Percentiles rank a stretch among this genome's conserved stretches.
Evolutionary conservation across 2,888 invertebrate genomes (phyloP).

Genomic region (Willowsia nigromaculata): DNA sequence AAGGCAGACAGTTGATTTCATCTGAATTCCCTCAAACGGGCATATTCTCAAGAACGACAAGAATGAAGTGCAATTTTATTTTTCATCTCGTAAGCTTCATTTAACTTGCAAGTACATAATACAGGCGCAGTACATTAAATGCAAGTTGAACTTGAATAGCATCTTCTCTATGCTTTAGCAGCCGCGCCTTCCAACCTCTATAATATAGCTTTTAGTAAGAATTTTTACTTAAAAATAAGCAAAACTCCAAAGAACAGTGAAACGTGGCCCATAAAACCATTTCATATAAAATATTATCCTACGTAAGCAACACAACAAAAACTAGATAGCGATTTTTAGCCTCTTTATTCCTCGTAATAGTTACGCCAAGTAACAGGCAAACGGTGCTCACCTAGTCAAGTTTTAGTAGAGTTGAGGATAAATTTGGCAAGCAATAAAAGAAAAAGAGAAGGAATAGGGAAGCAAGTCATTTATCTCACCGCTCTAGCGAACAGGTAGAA

Average conservation of each 20-base stretch:
- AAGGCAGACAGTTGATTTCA: neutral
- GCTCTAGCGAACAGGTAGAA: slow-evolving; percentile 56
- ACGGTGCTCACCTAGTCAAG: neutral
- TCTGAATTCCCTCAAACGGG: neutral
- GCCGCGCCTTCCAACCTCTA: no score
- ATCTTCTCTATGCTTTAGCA: slow-evolving; percentile 1
- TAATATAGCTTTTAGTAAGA: no score
- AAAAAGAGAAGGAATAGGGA: slow-evolving; percentile 1
- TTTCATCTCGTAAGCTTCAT: slow-evolving; percentile 16
- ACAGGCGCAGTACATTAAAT: neutral
- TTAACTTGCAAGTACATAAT: no score
- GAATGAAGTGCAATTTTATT: slow-evolving; percentile 6
- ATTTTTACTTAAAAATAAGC: no score
- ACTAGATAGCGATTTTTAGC: neutral
- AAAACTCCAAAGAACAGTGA: no score
- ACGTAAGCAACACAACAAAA: neutral
- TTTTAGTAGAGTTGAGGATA: neutral
- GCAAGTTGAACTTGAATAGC: slow-evolving; percentile 15
- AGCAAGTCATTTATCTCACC: slow-evolving; percentile 56
- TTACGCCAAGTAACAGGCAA: neutral
- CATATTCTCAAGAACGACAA: neutral
- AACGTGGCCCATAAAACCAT: no score
- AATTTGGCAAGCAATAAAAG: slow-evolving; percentile 54
- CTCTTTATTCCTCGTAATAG: neutral
- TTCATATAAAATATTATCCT: neutral